These are phyloP conservation scores for Lycaena phlaeas DNA, from an alignment of 2,888 invertebrate species.

Conservation along the genomic window DNA sequence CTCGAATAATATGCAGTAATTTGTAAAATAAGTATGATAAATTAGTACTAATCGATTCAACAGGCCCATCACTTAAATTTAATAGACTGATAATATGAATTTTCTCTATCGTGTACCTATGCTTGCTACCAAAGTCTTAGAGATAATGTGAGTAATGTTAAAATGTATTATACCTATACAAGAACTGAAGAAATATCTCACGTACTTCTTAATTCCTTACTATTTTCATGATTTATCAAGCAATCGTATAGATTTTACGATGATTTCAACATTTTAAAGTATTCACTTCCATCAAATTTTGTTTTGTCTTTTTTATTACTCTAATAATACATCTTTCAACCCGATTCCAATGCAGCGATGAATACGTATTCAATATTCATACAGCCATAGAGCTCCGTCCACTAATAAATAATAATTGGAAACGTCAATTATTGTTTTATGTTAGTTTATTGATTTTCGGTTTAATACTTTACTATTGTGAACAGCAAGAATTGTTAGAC, in stretches of 20 bases:
- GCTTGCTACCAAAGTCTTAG: constrained; percentile 62
- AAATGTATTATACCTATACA: constrained; percentile 8
- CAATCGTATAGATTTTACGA: background rate
- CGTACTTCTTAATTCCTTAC: background rate
- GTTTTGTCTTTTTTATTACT: background rate
- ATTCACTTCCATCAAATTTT: no score
- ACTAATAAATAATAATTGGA: constrained; percentile 30
- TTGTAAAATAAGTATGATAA: constrained; percentile 15
- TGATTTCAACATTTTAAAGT: no score
- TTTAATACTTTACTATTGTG: constrained; percentile 1
- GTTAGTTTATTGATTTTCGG: constrained; percentile 12
- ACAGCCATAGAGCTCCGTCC: constrained; percentile 63
- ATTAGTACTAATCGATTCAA: constrained; percentile 1
- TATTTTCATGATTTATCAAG: background rate
- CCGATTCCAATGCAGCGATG: background rate
- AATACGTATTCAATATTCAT: no score
- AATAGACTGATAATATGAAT: constrained; percentile 45
- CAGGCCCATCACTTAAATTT: constrained; percentile 12
- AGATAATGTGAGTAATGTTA: constrained; percentile 29
- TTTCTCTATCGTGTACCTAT: constrained; percentile 40
- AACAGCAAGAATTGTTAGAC: constrained; percentile 15
- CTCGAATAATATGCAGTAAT: constrained; percentile 40
- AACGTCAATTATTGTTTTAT: constrained; percentile 22
- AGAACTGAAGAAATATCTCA: constrained; percentile 10
- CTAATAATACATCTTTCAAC: background rate